phyloP scores from a whole-genome alignment of 2,888 invertebrate genomes.

The Agriopis marginaria region DNA sequence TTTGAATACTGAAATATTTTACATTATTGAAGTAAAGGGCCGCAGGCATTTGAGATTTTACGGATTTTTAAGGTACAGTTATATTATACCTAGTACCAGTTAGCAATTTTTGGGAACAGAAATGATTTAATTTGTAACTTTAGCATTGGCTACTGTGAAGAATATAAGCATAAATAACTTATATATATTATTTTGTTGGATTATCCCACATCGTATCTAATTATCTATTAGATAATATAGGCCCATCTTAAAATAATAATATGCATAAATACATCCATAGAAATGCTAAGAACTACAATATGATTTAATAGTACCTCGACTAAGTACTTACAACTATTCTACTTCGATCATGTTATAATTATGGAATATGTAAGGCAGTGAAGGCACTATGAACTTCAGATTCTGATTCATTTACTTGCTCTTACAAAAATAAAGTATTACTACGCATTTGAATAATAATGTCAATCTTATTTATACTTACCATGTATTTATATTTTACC shows the following conservation, averaged over 20 bases:
- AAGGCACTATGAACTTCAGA: no score
- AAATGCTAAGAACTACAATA: not conserved
- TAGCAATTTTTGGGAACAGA: not conserved
- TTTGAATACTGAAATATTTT: constrained; percentile 36
- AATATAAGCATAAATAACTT: not conserved
- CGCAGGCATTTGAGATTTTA: constrained; percentile 8
- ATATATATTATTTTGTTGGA: not conserved
- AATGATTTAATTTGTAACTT: not conserved
- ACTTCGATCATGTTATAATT: no score
- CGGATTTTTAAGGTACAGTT: not conserved
- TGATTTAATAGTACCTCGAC: no score
- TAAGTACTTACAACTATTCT: no score
- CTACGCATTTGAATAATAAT: no score
- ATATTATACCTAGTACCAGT: not conserved
- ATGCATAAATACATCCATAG: not conserved
- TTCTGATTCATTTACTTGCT: no score
- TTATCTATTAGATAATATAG: not conserved
- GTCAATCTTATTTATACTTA: no score
- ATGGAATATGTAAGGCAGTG: no score
- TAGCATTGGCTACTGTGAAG: not conserved
- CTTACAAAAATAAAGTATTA: no score
- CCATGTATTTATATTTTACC: no score
- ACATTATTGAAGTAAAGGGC: constrained; percentile 29
- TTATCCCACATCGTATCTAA: not conserved
- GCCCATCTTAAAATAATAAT: no score